These are phyloP conservation scores for Aselliscus stoliczkanus DNA, from an alignment of 2,797 vertebrate genomes.

Conservation along the genomic window DNA sequence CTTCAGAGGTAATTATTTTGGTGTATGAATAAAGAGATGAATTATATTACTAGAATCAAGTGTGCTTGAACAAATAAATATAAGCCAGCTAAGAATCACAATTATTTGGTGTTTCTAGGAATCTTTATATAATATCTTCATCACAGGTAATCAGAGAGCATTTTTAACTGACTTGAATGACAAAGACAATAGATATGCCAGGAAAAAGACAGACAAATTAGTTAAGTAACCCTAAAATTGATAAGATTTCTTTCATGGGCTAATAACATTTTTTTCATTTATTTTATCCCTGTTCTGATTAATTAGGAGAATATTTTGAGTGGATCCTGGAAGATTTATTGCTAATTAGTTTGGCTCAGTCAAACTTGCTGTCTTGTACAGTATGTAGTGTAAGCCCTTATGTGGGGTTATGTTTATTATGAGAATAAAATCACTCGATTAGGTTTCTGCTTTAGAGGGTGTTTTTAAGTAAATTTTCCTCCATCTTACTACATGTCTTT, in stretches of 20 bases:
- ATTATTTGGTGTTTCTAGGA: slow-evolving; percentile 41
- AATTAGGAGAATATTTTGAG: slow-evolving; percentile 69
- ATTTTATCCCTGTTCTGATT: slow-evolving; percentile 67
- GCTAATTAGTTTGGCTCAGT: slow-evolving; percentile 53
- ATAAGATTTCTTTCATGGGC: slow-evolving; percentile 19
- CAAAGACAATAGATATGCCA: slow-evolving; percentile 21
- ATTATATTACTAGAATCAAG: slow-evolving; percentile 20
- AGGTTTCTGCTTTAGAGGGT: background rate
- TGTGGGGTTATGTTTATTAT: slow-evolving; percentile 31
- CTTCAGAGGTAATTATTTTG: background rate
- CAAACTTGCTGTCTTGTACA: slow-evolving; percentile 34
- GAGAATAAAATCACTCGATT: slow-evolving; percentile 30
- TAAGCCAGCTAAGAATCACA: slow-evolving; percentile 27
- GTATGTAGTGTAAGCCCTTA: slow-evolving; percentile 27
- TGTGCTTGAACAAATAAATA: slow-evolving; percentile 22
- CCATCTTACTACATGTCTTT: background rate
- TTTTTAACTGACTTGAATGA: slow-evolving; percentile 33
- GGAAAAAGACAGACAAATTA: slow-evolving; percentile 52
- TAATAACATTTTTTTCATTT: slow-evolving; percentile 58
- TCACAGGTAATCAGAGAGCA: slow-evolving; percentile 40
- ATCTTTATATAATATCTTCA: slow-evolving; percentile 54
- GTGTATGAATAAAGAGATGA: background rate
- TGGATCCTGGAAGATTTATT: slow-evolving; percentile 61
- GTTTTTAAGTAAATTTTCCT: slow-evolving; percentile 6
- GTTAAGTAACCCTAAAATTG: slow-evolving; percentile 53